Evolutionary conservation across 1,140 invertebrate species (phyloP).

Genomic region (Paracyclopina nana): DNA sequence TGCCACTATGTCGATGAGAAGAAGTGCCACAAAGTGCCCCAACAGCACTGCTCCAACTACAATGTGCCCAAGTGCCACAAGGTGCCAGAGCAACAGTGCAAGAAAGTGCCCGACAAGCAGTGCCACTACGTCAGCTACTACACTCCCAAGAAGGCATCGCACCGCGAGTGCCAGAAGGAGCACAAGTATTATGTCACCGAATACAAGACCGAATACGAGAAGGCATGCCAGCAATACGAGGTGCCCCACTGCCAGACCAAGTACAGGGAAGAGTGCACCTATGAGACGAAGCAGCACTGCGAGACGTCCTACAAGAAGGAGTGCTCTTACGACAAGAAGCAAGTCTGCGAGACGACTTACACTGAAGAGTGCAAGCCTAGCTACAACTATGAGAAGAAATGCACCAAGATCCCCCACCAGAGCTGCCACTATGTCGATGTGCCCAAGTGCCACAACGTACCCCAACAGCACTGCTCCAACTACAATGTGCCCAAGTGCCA

Average conservation of each 20-base stretch:
- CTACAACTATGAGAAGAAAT: conserved; percentile 9
- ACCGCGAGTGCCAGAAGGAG: background rate
- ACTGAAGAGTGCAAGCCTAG: conserved; percentile 2
- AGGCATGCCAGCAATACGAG: conserved; percentile 3
- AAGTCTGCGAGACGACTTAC: background rate
- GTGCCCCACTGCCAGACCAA: conserved; percentile 1
- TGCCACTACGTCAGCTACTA: conserved; percentile 2
- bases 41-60: conserved; percentile 3
- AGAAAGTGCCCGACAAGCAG: conserved; percentile 1
- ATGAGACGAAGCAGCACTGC: conserved; percentile 4
- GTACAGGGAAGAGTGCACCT: background rate
- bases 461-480: background rate
- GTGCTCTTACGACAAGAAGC: conserved; percentile 8
- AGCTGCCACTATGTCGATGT: background rate
- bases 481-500: conserved; percentile 8
- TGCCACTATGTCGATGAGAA: background rate
- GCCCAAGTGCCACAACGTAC: conserved; percentile 9
- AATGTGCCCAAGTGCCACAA: conserved; percentile 7
- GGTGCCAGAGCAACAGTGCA: background rate
- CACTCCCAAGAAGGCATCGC: background rate
- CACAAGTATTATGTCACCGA: conserved; percentile 1
- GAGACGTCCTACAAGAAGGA: conserved; percentile 1
- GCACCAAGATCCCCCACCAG: background rate
- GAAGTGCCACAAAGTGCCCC: conserved; percentile 10
- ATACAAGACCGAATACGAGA: conserved; percentile 3